A percentile compares a stretch with the other conserved stretches of the same genome.
Conservation (phyloP, 2,113 vertebrate species). For the Pheucticus melanocephalus region DNA sequence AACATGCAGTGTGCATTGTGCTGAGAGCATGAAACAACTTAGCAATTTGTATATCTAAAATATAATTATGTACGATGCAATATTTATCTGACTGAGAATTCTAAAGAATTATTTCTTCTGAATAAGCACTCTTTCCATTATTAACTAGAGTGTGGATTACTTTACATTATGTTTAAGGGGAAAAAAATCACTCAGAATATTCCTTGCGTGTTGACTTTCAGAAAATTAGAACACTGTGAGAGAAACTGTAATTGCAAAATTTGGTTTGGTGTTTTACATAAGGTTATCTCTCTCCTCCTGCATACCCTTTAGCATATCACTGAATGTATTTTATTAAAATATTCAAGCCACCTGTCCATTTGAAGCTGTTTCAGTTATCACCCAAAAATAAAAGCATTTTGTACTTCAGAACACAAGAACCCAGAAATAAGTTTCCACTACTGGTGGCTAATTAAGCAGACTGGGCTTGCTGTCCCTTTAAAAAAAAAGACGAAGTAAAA, state of each 20-base stretch:
- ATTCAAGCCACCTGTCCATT: conserved; percentile 36
- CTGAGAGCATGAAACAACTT: background rate
- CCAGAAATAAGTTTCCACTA: conserved; percentile 28
- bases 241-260: conserved; percentile 36
- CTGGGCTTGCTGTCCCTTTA: background rate
- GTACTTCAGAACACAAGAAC: background rate
- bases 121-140: background rate
- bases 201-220: conserved; percentile 2
- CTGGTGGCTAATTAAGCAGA: conserved; percentile 28
- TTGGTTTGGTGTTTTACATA: conserved; percentile 54
- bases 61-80: background rate
- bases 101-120: background rate
- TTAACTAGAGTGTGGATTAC: background rate
- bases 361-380: conserved; percentile 34
- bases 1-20: background rate
- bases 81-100: background rate
- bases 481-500: background rate
- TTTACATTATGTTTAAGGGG: background rate
- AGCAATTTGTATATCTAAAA: background rate
- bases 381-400: conserved; percentile 36
- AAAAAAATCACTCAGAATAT: background rate
- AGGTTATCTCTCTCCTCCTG: conserved; percentile 33
- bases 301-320: conserved; percentile 45
- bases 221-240: conserved; percentile 29
- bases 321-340: conserved; percentile 38